Percentiles rank a stretch among this genome's conserved stretches.
These are phyloP conservation scores for Sinocyclocheilus anophthalmus DNA, from an alignment of 2,113 vertebrate species.

Conservation along the genomic window DNA sequence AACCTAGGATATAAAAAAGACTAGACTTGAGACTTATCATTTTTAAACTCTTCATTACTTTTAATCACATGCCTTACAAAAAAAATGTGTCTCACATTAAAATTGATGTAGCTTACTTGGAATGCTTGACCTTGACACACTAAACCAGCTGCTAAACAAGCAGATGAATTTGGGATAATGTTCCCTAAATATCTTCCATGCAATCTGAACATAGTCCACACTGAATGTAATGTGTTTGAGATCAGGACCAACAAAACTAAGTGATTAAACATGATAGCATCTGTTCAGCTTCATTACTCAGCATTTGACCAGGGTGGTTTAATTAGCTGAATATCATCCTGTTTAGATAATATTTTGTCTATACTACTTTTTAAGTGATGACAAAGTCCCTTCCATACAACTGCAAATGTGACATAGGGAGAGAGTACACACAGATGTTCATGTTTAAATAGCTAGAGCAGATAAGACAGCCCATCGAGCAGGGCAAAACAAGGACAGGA, in stretches of 20 bases:
- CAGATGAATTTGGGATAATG: neutral
- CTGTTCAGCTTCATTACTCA: neutral
- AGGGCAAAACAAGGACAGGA: constrained; percentile 41
- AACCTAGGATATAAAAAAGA: constrained; percentile 14
- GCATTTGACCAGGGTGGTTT: neutral
- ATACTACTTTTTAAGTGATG: constrained; percentile 1
- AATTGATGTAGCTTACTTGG: neutral
- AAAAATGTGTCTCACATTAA: neutral
- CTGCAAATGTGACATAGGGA: constrained; percentile 33
- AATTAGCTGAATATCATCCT: neutral
- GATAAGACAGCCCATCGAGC: constrained; percentile 59
- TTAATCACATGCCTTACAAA: neutral
- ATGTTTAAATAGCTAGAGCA: constrained; percentile 62
- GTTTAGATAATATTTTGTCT: neutral
- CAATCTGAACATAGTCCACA: neutral
- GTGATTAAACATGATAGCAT: neutral
- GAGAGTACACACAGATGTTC: constrained; percentile 57
- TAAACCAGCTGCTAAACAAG: neutral
- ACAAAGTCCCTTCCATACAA: neutral
- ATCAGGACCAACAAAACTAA: neutral
- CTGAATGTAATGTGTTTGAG: neutral
- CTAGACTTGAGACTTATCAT: neutral
- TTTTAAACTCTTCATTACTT: neutral
- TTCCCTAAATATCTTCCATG: neutral
- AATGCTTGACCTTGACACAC: neutral